Base-by-base conservation (phyloP, 2,797 vertebrate genomes). In the Siniperca scherzeri region DNA sequence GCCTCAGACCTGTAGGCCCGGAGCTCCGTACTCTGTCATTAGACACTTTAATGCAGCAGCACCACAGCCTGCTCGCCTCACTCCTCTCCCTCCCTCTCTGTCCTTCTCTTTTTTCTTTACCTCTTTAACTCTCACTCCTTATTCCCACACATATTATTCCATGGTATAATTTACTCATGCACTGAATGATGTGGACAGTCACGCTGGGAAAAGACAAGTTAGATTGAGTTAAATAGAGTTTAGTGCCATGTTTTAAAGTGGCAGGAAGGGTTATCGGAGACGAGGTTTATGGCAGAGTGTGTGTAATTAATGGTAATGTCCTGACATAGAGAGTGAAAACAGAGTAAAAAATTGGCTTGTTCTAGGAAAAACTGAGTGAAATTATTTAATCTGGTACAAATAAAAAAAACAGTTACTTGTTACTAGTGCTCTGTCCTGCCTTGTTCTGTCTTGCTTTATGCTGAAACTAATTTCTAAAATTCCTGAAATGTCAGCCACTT, bases 1-100 rank as follows among this genome's bases (percentile, higher is more conserved):
- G 87, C 89, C 91, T 93, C 88, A 92, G 91, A 92, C 92, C 91
- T 94, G 93, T 78, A 91, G 92, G 90, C 87, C 92, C 81, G 7
- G 82, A 88, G 78, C 74, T 52, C 88, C 77, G 80, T 70, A 92
- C 85, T 94, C 94, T 95, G 93, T 95, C 93, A 94, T 95, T 95
- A 95, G 78, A 88, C 87, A 81, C 87, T 94, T 93, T 87, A 91
- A 91, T 87, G 87, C 91, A 85, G 87, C 86, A 87, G 90, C 85
- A 82, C 77, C 86, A 80, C 89, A 88, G 88, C 86, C 81, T 61
- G 80, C 88, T 76, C 55, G 69, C 89, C 85, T 85, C 86, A 50
- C 81, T 81, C 74, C 62, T 81, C 74, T 73, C 65, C 74, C 69
- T 64, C 64, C 59, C 59, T 74, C 48, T 36, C 72, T 38, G 40